phyloP scores from a whole-genome alignment of 2,113 vertebrate genomes.

The Leucopsar rothschildi region DNA sequence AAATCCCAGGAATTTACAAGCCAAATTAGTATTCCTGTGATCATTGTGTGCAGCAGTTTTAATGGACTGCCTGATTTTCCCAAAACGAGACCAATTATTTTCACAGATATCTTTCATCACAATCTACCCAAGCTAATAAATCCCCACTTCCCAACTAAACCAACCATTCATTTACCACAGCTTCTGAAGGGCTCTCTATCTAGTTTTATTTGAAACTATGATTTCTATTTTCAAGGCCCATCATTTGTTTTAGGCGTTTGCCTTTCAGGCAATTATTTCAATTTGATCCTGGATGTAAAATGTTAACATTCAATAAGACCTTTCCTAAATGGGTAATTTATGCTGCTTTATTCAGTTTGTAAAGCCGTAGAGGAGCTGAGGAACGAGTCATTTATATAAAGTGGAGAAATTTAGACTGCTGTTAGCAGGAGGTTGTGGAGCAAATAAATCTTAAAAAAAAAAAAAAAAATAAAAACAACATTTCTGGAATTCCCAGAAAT shows the following conservation, averaged over 20 bases:
- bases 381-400: not conserved
- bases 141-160: not conserved
- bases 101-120: not conserved
- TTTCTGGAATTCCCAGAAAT: not conserved
- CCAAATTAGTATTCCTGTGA: not conserved
- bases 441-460: not conserved
- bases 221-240: not conserved
- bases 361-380: not conserved
- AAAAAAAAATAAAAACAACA: not conserved
- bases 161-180: not conserved
- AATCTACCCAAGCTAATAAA: constrained; percentile 25
- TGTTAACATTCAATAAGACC: not conserved
- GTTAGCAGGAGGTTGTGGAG: not conserved
- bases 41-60: not conserved
- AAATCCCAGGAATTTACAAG: not conserved
- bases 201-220: constrained; percentile 18
- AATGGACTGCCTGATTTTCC: constrained; percentile 14
- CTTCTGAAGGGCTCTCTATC: not conserved
- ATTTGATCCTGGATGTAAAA: not conserved
- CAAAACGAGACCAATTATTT: constrained; percentile 47
- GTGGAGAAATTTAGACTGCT: not conserved
- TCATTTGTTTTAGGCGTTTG: not conserved
- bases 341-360: not conserved
- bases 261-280: constrained; percentile 31
- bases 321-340: not conserved